phyloP scores from a whole-genome alignment of 2,888 invertebrate genomes.

The Xanthorhoe spadicearia region DNA sequence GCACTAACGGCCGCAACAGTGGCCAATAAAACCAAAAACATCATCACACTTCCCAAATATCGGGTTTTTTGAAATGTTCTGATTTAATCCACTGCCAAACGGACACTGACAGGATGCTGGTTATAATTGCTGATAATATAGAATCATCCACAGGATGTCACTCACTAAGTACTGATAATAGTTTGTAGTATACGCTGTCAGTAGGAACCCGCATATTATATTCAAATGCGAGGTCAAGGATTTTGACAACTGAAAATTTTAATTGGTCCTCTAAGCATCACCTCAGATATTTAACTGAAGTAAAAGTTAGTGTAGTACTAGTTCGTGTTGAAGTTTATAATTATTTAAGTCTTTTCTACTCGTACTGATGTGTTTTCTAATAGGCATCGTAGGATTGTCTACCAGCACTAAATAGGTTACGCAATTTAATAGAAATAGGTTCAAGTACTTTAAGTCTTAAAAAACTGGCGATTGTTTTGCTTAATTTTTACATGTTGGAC shows the following conservation, averaged over 20 bases:
- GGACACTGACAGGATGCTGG: slow-evolving; percentile 49
- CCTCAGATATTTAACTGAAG: too few species aligned
- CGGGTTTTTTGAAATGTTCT: slow-evolving; percentile 15
- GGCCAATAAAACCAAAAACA: slow-evolving; percentile 55
- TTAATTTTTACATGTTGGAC: too few species aligned
- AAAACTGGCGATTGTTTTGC: too few species aligned
- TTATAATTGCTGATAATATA: slow-evolving; percentile 40
- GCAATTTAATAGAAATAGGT: too few species aligned
- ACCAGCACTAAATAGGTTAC: too few species aligned
- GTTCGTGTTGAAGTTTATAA: too few species aligned
- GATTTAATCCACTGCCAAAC: slow-evolving; percentile 44
- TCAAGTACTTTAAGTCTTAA: too few species aligned
- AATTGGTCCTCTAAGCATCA: slow-evolving; percentile 3
- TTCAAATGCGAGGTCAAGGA: slow-evolving; percentile 30
- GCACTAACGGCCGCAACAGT: slow-evolving; percentile 46
- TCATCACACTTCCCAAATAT: slow-evolving; percentile 32
- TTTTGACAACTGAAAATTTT: slow-evolving; percentile 7
- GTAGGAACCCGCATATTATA: slow-evolving; percentile 33
- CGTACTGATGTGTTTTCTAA: too few species aligned
- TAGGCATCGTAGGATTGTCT: too few species aligned
- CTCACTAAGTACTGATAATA: slow-evolving; percentile 53
- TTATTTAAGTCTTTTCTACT: too few species aligned
- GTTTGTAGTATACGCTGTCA: slow-evolving; percentile 31
- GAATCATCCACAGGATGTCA: slow-evolving; percentile 70
- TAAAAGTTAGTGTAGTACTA: too few species aligned